Evolutionary conservation across 1,140 invertebrate species (phyloP), one percentile per base, ranked within the genome.

Genomic region (Stegodyphus mimosarum): DNA sequence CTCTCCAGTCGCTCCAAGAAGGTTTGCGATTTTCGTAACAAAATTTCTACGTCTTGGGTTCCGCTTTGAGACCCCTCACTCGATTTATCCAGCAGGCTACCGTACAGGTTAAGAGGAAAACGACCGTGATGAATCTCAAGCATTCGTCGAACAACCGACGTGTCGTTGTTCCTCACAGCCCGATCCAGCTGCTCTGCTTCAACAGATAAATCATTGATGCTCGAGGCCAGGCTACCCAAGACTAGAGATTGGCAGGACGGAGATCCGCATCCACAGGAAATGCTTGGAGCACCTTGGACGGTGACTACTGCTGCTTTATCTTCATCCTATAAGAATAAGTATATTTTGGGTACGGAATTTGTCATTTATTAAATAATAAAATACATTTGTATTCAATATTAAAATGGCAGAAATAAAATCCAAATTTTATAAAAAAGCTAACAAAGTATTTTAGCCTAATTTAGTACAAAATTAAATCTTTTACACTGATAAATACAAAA

Each of bases 141-240:
- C 72, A 92, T 91, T 64, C 91, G 91, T 83, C 90, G 91, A 6
- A 93, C 92, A 73, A 90, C 89, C 51, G 90, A 86, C 5, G 91
- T 90, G 88, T 93, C 92, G 88, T 93, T 93, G 84, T 90, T 90
- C 63, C 91, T 89, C 53, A 93, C 91, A 6, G 92, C 92, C 63
- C 90, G 87, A 85, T 93, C 92, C 83, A 93, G 88, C 86, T 92
- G 90, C 67, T 91, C 91, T 18, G 91, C 92, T 87, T 93, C 92
- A 11, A 89, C 89, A 7, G 90, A 90, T 69, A 93, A 88, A 89
- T 93, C 92, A 72, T 91, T 92, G 76, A 92, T 90, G 77, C 92
- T 92, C 0, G 92, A 92, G 7, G 90, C 90, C 53, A 91, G 89
- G 88, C 91, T 92, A 89, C 87, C 88, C 11, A 83, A 51, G 7